phyloP scores from a whole-genome alignment of 2,113 vertebrate genomes.

The Herpailurus yagouaroundi region DNA sequence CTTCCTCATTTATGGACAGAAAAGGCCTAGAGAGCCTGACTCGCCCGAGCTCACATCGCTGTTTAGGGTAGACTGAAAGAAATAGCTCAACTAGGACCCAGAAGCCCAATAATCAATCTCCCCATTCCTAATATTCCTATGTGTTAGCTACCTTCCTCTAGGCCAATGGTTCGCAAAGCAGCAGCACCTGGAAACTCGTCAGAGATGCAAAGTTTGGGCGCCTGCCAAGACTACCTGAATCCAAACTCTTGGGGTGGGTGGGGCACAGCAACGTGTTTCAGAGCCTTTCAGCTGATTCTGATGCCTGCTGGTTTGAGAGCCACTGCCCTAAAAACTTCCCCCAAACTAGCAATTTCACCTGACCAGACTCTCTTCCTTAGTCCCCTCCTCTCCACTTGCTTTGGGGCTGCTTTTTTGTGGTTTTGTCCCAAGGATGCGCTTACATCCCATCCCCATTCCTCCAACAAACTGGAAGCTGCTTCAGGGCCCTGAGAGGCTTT shows the following conservation, averaged over 20 bases:
- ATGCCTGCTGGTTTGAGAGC: not conserved
- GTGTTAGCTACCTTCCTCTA: not conserved
- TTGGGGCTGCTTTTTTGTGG: not conserved
- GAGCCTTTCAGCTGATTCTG: not conserved
- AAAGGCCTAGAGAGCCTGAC: not conserved
- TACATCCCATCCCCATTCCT: too few relatives aligned
- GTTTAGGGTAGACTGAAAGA: not conserved
- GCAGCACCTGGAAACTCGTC: not conserved
- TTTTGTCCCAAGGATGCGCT: not conserved
- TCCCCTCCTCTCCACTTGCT: not conserved
- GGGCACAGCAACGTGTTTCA: not conserved
- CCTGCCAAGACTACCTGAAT: not conserved
- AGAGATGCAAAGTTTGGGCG: not conserved
- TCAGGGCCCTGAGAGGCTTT: not conserved
- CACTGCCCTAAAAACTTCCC: not conserved
- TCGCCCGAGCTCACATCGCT: not conserved
- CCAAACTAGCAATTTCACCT: not conserved
- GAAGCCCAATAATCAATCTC: not conserved
- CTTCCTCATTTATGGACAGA: not conserved
- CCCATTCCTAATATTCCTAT: not conserved
- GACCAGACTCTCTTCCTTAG: not conserved
- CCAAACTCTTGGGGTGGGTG: not conserved
- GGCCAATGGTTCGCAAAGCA: not conserved
- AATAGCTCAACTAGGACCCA: not conserved
- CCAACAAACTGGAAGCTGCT: not conserved